Conservation (phyloP, 2,113 vertebrate species). For the Odocoileus virginianus region DNA sequence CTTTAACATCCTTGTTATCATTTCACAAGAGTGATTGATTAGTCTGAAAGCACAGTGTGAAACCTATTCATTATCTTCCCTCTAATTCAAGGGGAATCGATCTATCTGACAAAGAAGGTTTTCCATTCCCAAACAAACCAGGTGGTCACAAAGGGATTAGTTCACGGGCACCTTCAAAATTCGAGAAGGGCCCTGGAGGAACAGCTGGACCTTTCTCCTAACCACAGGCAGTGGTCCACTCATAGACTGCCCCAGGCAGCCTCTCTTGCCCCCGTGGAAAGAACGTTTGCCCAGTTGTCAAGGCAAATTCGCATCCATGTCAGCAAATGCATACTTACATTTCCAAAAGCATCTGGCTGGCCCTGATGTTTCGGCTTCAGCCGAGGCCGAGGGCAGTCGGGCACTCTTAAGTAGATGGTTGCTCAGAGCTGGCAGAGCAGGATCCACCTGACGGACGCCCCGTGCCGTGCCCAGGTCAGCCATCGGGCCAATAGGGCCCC, state of each 20-base stretch:
- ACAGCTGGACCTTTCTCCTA: background rate
- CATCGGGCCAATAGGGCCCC: background rate
- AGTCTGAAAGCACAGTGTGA: conserved; percentile 20
- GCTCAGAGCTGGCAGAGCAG: background rate
- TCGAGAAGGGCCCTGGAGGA: background rate
- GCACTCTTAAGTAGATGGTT: background rate
- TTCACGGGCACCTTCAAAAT: conserved; percentile 25
- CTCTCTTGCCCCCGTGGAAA: background rate
- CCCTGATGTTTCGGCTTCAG: background rate
- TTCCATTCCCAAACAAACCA: background rate
- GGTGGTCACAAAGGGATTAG: conserved; percentile 3
- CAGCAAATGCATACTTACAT: background rate
- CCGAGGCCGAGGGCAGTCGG: background rate
- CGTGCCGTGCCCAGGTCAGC: background rate
- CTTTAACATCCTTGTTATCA: background rate
- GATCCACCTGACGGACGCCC: background rate
- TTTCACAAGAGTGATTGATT: background rate
- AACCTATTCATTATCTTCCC: conserved; percentile 7
- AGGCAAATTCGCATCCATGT: background rate
- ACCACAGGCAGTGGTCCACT: background rate
- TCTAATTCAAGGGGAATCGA: background rate
- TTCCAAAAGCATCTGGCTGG: background rate
- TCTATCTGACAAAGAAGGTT: background rate
- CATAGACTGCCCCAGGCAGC: background rate
- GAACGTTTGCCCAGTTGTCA: background rate